Percentiles rank a stretch among this genome's conserved stretches.
Evolutionary conservation across 2,113 vertebrate genomes (phyloP).

Genomic region (Motacilla alba): DNA sequence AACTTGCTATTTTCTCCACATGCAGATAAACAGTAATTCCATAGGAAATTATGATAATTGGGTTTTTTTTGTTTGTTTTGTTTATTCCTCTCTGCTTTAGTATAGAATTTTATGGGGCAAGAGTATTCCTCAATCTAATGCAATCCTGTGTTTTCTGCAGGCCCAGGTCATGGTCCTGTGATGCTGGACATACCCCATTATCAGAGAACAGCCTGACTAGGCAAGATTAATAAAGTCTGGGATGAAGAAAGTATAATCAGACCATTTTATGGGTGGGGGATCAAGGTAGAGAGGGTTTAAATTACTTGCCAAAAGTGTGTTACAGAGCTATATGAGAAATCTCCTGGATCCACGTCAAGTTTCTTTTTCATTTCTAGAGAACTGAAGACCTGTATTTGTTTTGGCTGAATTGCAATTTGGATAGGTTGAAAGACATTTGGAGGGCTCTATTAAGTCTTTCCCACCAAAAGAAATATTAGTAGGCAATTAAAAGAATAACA

Average conservation of each 20-base stretch:
- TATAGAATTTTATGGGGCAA: background rate
- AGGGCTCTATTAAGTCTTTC: background rate
- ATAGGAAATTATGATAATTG: background rate
- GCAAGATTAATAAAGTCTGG: background rate
- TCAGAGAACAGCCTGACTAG: background rate
- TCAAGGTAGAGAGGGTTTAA: background rate
- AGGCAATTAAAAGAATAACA: conserved; percentile 47
- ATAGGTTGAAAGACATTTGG: background rate
- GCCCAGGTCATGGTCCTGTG: background rate
- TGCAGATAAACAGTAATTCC: background rate
- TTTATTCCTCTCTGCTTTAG: background rate
- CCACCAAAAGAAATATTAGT: conserved; percentile 1
- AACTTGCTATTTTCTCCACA: background rate
- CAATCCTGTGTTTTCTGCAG: background rate
- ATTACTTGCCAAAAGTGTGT: background rate
- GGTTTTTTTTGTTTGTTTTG: background rate
- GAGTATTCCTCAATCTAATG: background rate
- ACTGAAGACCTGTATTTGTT: background rate
- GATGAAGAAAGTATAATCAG: background rate
- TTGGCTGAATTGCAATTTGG: background rate
- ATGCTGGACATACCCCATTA: background rate
- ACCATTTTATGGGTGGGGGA: background rate
- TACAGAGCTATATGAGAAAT: background rate
- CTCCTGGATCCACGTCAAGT: background rate
- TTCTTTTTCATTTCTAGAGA: background rate